These are phyloP conservation scores for Cariama cristata DNA, from an alignment of 2,113 vertebrate genomes.

Conservation along the genomic window DNA sequence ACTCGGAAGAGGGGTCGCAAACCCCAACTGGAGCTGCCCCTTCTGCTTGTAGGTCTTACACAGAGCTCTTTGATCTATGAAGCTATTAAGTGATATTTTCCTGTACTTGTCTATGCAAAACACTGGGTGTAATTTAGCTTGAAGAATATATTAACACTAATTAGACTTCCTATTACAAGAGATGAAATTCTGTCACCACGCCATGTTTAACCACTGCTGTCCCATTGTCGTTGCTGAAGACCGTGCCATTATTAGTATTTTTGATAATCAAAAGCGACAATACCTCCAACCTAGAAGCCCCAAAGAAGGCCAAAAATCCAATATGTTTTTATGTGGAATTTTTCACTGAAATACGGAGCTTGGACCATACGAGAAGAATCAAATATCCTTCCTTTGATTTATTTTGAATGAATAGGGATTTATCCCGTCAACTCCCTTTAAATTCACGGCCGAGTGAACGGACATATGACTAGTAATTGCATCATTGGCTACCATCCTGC, in stretches of 20 bases:
- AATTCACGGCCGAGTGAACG: neutral
- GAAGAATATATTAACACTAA: constrained; percentile 3
- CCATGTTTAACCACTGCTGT: neutral
- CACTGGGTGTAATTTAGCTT: neutral
- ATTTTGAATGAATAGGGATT: neutral
- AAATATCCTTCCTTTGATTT: neutral
- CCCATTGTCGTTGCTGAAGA: neutral
- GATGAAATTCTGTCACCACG: neutral
- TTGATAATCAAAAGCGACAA: neutral
- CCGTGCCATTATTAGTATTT: neutral
- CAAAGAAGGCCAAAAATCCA: neutral
- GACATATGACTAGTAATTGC: neutral
- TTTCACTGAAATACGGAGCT: neutral
- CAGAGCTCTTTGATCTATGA: neutral
- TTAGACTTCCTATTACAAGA: neutral
- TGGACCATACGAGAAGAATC: neutral
- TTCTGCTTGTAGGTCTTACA: neutral
- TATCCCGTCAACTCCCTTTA: neutral
- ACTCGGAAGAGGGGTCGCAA: rapidly evolving
- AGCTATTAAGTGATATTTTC: constrained; percentile 1
- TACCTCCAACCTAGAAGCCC: neutral
- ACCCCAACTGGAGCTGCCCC: rapidly evolving
- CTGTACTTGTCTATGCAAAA: constrained; percentile 20
- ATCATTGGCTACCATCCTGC: neutral
- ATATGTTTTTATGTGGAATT: neutral